Conservation (phyloP, 2,888 invertebrate genomes). For the Ceriagrion tenellum region DNA sequence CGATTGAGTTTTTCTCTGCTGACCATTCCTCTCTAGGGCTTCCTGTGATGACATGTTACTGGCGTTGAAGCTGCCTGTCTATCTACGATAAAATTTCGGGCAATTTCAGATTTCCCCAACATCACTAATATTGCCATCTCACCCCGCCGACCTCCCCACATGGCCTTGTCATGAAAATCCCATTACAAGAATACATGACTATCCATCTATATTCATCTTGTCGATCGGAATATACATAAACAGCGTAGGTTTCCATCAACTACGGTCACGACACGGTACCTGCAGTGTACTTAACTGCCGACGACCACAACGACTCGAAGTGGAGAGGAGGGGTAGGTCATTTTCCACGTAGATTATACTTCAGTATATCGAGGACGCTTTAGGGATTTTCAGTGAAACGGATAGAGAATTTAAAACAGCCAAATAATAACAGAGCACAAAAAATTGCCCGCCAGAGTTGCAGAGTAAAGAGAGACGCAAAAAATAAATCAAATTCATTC, state of each 20-base stretch:
- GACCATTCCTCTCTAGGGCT: neutral
- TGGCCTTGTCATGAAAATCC: neutral
- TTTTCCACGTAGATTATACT: neutral
- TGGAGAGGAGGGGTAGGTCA: neutral
- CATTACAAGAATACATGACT: neutral
- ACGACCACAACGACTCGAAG: neutral
- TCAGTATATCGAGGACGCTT: neutral
- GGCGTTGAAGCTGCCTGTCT: neutral
- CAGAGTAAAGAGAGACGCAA: neutral
- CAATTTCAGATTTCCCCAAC: neutral
- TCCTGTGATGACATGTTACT: neutral
- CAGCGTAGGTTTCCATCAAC: neutral
- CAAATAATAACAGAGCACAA: neutral
- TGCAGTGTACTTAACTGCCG: neutral
- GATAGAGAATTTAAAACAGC: neutral
- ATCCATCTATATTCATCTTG: constrained; percentile 28
- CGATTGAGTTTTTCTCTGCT: neutral
- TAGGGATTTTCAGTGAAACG: neutral
- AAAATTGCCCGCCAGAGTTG: neutral
- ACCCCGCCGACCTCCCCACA: neutral
- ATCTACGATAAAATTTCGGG: neutral
- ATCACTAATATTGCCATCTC: neutral
- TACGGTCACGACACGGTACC: neutral
- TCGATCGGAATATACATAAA: neutral
- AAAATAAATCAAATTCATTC: neutral